A percentile compares a stretch with the other conserved stretches of the same genome.
Conservation (phyloP, 2,797 vertebrate species). For the Alcedo quadribrachys region DNA sequence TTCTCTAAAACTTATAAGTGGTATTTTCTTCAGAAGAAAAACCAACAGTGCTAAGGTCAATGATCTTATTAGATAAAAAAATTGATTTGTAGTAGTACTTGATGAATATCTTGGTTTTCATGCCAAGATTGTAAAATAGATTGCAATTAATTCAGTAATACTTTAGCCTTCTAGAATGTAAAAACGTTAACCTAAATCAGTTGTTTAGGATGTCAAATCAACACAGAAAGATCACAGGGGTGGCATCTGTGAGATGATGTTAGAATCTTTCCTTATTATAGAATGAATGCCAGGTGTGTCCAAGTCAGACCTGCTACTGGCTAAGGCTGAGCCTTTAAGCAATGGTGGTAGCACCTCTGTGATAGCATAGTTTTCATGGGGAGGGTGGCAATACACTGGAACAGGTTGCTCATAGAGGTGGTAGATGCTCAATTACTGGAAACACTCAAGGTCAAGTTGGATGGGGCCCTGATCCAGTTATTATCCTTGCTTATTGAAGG, state of each 20-base stretch:
- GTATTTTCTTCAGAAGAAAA: background rate
- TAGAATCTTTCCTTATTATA: background rate
- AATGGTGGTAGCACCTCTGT: background rate
- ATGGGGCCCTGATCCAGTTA: rapidly evolving
- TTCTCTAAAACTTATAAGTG: background rate
- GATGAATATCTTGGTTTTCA: constrained; percentile 15
- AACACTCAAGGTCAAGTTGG: background rate
- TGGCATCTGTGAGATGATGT: background rate
- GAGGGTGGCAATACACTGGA: background rate
- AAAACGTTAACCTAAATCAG: background rate
- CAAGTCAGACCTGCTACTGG: rapidly evolving
- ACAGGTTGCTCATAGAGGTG: rapidly evolving
- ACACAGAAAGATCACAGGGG: background rate
- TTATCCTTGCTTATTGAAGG: no score
- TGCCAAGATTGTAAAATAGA: constrained; percentile 35
- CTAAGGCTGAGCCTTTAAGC: background rate
- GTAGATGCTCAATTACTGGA: background rate
- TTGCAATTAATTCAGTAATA: background rate
- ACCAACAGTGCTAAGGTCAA: background rate
- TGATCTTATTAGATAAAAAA: background rate
- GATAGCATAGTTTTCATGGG: background rate
- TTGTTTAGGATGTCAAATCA: constrained; percentile 29
- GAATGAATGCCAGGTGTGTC: background rate
- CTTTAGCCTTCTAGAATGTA: background rate
- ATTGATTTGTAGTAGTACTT: background rate